Evolutionary conservation across 2,888 invertebrate species (phyloP).

Genomic region (Nudaria mundana): DNA sequence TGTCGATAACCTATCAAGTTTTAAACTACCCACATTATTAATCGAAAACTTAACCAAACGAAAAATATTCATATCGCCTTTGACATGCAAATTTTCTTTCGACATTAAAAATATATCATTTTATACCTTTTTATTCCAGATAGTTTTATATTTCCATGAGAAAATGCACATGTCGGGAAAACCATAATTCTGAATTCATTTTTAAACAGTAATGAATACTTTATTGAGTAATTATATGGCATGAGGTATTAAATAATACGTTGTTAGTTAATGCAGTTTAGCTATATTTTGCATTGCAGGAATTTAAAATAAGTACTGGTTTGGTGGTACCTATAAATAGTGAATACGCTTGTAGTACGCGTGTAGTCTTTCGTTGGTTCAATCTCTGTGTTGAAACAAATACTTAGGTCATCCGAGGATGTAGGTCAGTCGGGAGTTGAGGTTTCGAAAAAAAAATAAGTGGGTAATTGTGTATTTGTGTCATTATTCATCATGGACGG

Average conservation of each 20-base stretch:
- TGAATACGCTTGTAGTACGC: no score
- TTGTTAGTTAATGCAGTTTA: no score
- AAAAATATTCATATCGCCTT: constrained; percentile 34
- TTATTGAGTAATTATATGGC: constrained; percentile 25
- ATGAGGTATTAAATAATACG: constrained; percentile 11
- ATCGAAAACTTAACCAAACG: neutral
- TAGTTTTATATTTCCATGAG: constrained; percentile 27
- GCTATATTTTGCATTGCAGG: no score
- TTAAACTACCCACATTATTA: constrained; percentile 4
- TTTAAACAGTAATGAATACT: constrained; percentile 31
- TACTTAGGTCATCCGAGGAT: no score
- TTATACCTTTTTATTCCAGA: constrained; percentile 22
- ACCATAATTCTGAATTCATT: constrained; percentile 24
- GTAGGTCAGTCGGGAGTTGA: no score
- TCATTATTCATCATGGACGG: no score
- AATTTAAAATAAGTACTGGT: no score
- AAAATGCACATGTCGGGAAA: constrained; percentile 30
- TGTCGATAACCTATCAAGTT: neutral
- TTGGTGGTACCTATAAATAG: no score
- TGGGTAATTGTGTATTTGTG: no score
- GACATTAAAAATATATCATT: constrained; percentile 33
- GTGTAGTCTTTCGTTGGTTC: no score
- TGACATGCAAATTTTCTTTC: constrained; percentile 34
- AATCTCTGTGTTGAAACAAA: no score
- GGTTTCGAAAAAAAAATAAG: no score